phyloP scores from a whole-genome alignment of 1,140 invertebrate species.

The Akabosia matsudoensis region DNA sequence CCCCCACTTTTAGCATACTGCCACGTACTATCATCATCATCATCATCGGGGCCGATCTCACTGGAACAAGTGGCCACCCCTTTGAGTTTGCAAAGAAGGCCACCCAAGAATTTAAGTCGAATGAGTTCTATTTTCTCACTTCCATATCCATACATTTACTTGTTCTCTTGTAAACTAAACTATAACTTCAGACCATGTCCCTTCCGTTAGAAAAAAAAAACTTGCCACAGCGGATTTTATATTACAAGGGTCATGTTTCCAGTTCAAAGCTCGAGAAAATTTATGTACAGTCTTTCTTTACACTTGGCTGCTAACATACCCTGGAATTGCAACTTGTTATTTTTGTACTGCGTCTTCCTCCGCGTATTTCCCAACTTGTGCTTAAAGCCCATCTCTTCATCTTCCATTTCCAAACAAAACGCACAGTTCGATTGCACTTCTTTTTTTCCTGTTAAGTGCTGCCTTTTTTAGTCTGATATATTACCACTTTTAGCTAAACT shows the following conservation, averaged over 20 bases:
- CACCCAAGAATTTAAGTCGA: no score
- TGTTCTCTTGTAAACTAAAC: neutral
- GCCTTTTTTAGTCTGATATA: neutral
- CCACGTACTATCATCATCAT: neutral
- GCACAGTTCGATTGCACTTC: neutral
- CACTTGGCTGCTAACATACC: neutral
- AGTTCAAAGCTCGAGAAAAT: conserved; percentile 10
- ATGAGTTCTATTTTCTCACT: conserved; percentile 8
- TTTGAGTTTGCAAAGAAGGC: no score
- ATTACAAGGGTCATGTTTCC: no score
- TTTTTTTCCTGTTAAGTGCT: neutral
- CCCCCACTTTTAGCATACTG: neutral
- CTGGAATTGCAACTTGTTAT: conserved; percentile 6
- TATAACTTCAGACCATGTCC: no score
- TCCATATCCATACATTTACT: neutral
- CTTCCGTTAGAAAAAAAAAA: no score
- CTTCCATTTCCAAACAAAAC: neutral
- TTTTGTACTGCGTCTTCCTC: neutral
- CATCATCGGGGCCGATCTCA: neutral
- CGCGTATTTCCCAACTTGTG: neutral
- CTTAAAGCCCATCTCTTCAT: neutral
- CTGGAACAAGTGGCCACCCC: neutral
- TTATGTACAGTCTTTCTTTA: neutral
- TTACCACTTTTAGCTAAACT: neutral
- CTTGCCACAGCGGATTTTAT: no score